A percentile compares a stretch with the other conserved stretches of the same genome.
Conservation (phyloP, 2,888 invertebrate species). For the Agriopis leucophaearia region DNA sequence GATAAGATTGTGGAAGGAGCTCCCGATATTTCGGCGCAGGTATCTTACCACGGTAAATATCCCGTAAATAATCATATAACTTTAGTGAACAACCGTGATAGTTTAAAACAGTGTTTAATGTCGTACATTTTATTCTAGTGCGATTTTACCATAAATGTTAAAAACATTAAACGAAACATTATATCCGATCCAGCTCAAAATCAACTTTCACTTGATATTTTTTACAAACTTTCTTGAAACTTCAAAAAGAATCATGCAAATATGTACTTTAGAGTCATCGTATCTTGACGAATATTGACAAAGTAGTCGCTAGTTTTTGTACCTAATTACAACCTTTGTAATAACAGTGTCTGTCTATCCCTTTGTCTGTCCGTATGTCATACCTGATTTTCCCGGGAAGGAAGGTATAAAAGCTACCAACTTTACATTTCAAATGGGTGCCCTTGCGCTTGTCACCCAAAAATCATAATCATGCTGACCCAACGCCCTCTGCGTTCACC, state of each 20-base stretch:
- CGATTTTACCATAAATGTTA: background rate
- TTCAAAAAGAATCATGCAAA: constrained; percentile 10
- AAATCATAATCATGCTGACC: no score
- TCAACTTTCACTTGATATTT: constrained; percentile 52
- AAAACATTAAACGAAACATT: constrained; percentile 13
- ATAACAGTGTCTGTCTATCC: background rate
- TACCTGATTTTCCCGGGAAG: background rate
- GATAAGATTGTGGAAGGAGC: no score
- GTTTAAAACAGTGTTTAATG: no score
- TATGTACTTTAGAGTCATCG: constrained; percentile 6
- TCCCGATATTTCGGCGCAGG: no score
- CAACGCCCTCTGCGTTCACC: no score
- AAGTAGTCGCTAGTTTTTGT: no score
- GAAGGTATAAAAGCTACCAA: no score
- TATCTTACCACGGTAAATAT: no score
- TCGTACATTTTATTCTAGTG: background rate
- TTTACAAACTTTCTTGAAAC: constrained; percentile 44
- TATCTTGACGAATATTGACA: background rate
- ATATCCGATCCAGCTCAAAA: constrained; percentile 21
- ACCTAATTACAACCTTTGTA: background rate
- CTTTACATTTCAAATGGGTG: no score
- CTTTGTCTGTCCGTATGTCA: background rate
- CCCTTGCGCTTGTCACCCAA: no score
- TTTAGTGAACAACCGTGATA: no score
- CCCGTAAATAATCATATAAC: no score